Evolutionary conservation across 2,113 vertebrate species (phyloP).

Genomic region (Eurystomus gularis): DNA sequence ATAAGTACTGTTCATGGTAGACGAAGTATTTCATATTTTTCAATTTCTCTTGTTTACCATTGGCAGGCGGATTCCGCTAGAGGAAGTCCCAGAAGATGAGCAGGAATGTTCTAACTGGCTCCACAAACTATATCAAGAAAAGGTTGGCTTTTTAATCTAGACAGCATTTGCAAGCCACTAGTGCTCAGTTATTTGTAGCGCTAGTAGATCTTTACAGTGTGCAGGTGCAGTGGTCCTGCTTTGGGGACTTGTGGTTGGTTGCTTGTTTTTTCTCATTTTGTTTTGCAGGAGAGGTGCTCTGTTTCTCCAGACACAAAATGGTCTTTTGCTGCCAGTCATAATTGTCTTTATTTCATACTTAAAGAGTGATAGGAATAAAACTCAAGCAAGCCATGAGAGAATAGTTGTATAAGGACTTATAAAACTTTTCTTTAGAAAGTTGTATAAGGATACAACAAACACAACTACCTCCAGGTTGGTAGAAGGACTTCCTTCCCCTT

Average conservation of each 20-base stretch:
- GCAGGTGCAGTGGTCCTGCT: background rate
- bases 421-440: background rate
- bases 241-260: background rate
- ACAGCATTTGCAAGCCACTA: background rate
- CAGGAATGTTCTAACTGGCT: slow-evolving; percentile 88
- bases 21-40: background rate
- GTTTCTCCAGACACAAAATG: background rate
- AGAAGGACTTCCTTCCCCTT: background rate
- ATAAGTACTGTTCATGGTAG: background rate
- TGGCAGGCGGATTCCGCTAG: slow-evolving; percentile 90
- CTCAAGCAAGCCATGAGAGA: background rate
- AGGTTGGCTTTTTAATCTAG: slow-evolving; percentile 75
- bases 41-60: background rate
- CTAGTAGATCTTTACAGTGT: background rate
- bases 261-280: background rate
- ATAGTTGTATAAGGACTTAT: no score
- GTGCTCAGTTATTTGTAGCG: background rate
- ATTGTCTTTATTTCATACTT: background rate
- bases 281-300: background rate
- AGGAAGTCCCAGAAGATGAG: slow-evolving; percentile 88
- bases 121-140: slow-evolving; percentile 95
- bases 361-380: background rate
- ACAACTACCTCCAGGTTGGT: background rate
- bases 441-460: background rate
- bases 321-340: background rate